Evolutionary conservation across 2,797 vertebrate genomes (phyloP), one percentile per base, ranked within the genome.

Genomic region (Melanotaenia parkinsoni): DNA sequence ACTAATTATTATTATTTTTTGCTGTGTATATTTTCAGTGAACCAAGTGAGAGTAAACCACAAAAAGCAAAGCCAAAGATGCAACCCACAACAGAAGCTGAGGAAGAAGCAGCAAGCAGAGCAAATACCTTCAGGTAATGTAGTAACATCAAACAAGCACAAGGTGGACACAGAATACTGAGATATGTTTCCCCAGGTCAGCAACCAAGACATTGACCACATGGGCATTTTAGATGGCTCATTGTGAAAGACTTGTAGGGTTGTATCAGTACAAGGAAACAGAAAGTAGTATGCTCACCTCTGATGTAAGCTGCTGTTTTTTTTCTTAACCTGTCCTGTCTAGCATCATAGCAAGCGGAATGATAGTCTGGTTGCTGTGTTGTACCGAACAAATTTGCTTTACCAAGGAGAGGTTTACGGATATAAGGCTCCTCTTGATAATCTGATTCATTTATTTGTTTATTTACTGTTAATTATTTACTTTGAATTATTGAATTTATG

Each of bases 21-120:
- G 79, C 33, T 67, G 2, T 37, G 5, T 67, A 16, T 54, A 20
- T 77, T 80, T 84, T 66, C 77, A 99, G 98, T 14, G 98, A 99
- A 70, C 95, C 97, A 0, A 95, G 91, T 0, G 97, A 98, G 6
- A 94, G 95, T 14, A 95, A 95, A 77, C 95, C 96, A 10, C 84
- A 91, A 22, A 92, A 93, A 67, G 87, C 95, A 18, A 95, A 96
- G 0, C 89, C 95, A 12, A 96, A 96, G 63, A 95, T 96, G 58
- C 83, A 0, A 37, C 81, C 0, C 16, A 11, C 50, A 24, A 47
- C 58, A 0, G 95, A 81, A 92, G 71, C 85, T 0, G 95, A 94
- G 64, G 95, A 95, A 0, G 87, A 91, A 0, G 73, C 90, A 4
- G 85, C 91, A 63, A 94, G 75, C 50, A 76, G 93, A 0, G 90